Evolutionary conservation across 2,113 vertebrate genomes (phyloP), one percentile per base, ranked within the genome.

Genomic region (Leiothrix lutea): DNA sequence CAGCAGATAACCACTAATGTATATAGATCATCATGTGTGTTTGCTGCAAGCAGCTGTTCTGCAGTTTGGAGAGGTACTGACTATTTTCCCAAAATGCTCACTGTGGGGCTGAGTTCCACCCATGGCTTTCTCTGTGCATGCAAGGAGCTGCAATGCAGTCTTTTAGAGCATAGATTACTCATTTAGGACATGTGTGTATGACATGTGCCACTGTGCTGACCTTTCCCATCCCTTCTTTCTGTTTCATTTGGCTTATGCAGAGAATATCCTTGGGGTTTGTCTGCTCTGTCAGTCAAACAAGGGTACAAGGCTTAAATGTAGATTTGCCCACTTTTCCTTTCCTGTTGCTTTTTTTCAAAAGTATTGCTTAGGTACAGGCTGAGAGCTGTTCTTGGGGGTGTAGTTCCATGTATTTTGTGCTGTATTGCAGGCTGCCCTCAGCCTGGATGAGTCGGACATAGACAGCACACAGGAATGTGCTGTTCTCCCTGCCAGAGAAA

Each of bases 101-200:
- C 45, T 61, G 15, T 87, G 78, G 91, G 47, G 80, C 66, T 88
- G 78, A 80, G 66, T 65, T 91, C 73, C 62, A 23, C 35, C 77
- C 77, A 2, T 75, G 47, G 12, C 40, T 91, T 60, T 75, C 67
- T 62, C 9, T 67, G 48, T 38, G 70, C 61, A 35, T 36, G 29
- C 23, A 69, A 9, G 45, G 45, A 88, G 74, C 94, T 96, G 90
- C 94, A 97, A 58, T 95, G 86, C 93, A 94, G 95, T 56, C 54
- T 82, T 86, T 45, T 22, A 4, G 20, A 92, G 58, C 62, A 38
- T 2, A 35, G 54, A 73, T 82, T 88, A 54, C 61, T 82, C 93
- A 66, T 82, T 92, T 85, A 79, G 58, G 62, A 48, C 0, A 3
- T 3, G 5, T 45, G 69, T 81, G 53, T 25, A 25, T 75, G 65